phyloP scores from a whole-genome alignment of 2,888 invertebrate species.

The Lydus trimaculatus region DNA sequence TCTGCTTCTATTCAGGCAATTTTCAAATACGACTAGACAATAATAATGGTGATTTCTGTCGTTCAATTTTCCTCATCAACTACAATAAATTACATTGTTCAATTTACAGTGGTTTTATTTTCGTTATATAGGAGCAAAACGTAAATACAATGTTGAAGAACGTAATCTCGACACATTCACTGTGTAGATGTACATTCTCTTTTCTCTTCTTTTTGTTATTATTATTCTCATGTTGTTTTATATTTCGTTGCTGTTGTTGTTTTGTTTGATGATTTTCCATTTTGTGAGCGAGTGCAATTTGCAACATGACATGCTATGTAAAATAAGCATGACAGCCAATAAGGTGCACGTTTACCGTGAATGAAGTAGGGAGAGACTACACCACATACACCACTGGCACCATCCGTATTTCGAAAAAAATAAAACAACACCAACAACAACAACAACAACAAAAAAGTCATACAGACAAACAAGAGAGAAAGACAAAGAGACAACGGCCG shows the following conservation, averaged over 20 bases:
- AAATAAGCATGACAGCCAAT: slow-evolving; percentile 30
- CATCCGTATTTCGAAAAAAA: background rate
- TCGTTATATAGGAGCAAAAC: background rate
- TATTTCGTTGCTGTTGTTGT: too few species aligned
- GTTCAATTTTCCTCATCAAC: background rate
- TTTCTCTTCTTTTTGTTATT: background rate
- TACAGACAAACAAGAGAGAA: background rate
- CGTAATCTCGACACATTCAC: background rate
- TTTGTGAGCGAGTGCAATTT: slow-evolving; percentile 20
- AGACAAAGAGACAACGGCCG: slow-evolving; percentile 23
- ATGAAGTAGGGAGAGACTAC: slow-evolving; percentile 12
- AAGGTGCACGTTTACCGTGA: slow-evolving; percentile 18
- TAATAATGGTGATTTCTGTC: background rate
- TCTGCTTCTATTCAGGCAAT: background rate
- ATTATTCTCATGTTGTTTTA: too few species aligned
- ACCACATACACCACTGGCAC: background rate
- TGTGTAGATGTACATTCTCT: background rate
- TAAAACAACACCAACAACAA: background rate
- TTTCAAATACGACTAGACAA: background rate
- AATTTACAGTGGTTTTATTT: background rate
- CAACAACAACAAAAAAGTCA: background rate
- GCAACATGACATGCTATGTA: slow-evolving; percentile 23
- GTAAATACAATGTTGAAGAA: background rate
- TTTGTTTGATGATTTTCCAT: slow-evolving; percentile 4
- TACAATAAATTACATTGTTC: background rate